These are phyloP conservation scores for Spea bombifrons DNA, from an alignment of 2,113 vertebrate species.

Conservation along the genomic window DNA sequence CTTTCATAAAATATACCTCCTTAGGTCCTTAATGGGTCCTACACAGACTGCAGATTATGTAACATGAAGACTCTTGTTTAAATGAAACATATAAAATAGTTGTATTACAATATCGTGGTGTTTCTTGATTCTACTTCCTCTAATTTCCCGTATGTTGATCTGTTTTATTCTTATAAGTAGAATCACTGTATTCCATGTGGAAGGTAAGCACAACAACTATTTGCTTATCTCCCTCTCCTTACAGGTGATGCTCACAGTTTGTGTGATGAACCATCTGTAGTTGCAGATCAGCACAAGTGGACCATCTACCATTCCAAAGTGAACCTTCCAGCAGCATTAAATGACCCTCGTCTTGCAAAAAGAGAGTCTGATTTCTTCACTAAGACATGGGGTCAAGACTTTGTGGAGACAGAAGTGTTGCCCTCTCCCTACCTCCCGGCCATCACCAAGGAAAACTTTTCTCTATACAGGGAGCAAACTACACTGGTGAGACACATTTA, in stretches of 20 bases:
- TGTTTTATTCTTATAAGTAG: no score
- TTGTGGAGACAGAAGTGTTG: conserved; percentile 88
- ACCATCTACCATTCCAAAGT: conserved; percentile 98
- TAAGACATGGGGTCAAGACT: conserved; percentile 97
- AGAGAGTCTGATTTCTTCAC: conserved; percentile 99
- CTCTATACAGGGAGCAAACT: conserved; percentile 82
- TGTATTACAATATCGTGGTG: background rate
- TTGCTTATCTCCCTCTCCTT: conserved; percentile 51
- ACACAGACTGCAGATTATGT: no score
- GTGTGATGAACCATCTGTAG: conserved; percentile 84
- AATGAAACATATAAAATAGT: no score
- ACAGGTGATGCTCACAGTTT: conserved; percentile 76
- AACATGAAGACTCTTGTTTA: no score
- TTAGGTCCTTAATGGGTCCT: no score
- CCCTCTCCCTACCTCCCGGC: conserved; percentile 91
- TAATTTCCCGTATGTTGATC: no score
- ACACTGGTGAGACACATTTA: conserved; percentile 72
- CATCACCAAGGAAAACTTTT: conserved; percentile 90
- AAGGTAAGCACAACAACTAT: no score
- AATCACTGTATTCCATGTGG: no score
- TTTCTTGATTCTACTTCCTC: background rate
- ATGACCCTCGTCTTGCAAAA: conserved; percentile 94
- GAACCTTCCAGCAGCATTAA: conserved; percentile 94
- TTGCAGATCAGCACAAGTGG: conserved; percentile 91
- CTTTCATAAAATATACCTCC: no score